These are phyloP conservation scores for Lomographa bimaculata DNA, from an alignment of 2,888 invertebrate genomes.

Conservation along the genomic window DNA sequence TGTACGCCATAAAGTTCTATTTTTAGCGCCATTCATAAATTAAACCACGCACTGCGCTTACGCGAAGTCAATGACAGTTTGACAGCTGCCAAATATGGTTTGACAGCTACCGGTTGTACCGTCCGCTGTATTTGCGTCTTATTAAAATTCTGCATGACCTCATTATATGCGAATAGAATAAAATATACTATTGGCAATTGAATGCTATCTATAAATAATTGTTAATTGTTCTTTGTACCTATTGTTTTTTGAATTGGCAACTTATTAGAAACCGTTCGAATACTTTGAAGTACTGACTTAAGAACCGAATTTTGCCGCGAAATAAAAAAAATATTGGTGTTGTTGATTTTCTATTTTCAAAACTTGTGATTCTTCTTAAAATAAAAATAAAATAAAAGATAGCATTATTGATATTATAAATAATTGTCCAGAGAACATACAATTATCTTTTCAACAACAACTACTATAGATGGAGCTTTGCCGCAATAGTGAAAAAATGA, in stretches of 20 bases:
- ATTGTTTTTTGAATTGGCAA: constrained; percentile 12
- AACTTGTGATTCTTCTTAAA: too few relatives aligned
- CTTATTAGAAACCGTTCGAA: constrained; percentile 16
- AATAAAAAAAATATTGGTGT: too few relatives aligned
- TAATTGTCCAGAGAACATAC: too few relatives aligned
- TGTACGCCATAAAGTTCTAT: constrained; percentile 18
- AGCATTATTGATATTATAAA: too few relatives aligned
- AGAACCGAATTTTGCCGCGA: too few relatives aligned
- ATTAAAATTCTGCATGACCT: constrained; percentile 24
- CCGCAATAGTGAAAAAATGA: too few relatives aligned
- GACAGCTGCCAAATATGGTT: constrained; percentile 63
- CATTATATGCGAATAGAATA: constrained; percentile 22
- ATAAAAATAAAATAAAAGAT: too few relatives aligned
- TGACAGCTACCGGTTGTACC: constrained; percentile 45
- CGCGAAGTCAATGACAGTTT: constrained; percentile 57
- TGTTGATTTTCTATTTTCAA: too few relatives aligned
- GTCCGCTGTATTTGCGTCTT: constrained; percentile 15
- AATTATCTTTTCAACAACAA: too few relatives aligned
- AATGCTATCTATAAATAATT: too few relatives aligned
- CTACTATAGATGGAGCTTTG: too few relatives aligned
- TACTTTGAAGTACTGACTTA: too few relatives aligned
- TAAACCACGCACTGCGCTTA: constrained; percentile 27
- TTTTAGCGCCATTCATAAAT: constrained; percentile 24
- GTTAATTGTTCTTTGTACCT: constrained; percentile 6
- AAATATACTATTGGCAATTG: constrained; percentile 6